phyloP scores from a whole-genome alignment of 2,797 vertebrate species.

The Spinus olivaceus region DNA sequence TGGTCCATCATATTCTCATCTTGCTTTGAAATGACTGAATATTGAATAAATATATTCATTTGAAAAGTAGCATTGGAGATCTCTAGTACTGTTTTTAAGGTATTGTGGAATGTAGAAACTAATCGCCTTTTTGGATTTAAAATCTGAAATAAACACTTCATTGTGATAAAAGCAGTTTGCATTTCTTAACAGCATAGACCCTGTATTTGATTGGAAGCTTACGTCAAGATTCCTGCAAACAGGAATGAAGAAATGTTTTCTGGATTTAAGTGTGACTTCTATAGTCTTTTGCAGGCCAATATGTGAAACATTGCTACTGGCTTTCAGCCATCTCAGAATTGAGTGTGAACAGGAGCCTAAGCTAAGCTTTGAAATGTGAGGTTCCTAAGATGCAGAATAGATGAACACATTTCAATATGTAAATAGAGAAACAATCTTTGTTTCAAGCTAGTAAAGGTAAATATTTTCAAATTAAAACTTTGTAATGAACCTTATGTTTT shows the following conservation, averaged over 20 bases:
- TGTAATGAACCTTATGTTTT: background rate
- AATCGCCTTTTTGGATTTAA: background rate
- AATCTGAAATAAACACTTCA: background rate
- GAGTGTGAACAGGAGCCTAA: background rate
- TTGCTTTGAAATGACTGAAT: constrained; percentile 9
- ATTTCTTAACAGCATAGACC: background rate
- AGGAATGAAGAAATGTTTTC: background rate
- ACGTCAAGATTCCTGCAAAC: background rate
- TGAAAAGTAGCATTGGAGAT: background rate
- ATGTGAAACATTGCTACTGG: background rate
- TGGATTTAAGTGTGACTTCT: background rate
- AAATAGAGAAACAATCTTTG: background rate
- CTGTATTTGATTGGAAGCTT: background rate
- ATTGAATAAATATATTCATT: background rate
- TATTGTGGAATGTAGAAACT: background rate
- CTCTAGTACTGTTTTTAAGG: background rate
- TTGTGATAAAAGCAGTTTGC: background rate
- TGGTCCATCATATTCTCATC: background rate
- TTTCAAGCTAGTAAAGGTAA: background rate
- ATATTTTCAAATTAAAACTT: background rate
- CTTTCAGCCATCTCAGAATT: background rate
- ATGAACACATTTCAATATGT: background rate
- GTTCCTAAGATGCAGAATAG: background rate
- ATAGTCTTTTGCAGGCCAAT: background rate
- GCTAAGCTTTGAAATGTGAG: background rate